Evolutionary conservation across 2,113 vertebrate genomes (phyloP).

Genomic region (Solenodon paradoxus): DNA sequence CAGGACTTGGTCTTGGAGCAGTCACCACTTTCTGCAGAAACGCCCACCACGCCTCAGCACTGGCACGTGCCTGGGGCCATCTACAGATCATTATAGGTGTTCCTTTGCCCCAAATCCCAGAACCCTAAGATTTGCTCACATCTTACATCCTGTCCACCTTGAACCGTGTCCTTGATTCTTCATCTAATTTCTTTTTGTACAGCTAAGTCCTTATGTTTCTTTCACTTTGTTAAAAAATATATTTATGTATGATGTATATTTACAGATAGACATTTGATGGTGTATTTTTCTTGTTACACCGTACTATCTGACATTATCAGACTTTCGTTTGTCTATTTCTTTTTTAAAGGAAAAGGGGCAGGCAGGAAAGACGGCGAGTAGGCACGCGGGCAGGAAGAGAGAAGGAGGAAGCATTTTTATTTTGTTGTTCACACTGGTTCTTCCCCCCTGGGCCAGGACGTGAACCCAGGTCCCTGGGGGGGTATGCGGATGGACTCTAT

Average conservation of each 20-base stretch:
- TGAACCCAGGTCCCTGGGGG: too few species aligned
- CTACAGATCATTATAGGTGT: background rate
- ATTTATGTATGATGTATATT: background rate
- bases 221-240: background rate
- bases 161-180: background rate
- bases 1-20: background rate
- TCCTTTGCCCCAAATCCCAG: background rate
- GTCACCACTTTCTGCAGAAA: background rate
- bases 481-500: too few species aligned
- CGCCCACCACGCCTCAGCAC: fast-evolving
- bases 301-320: too few species aligned
- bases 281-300: background rate
- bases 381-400: too few species aligned
- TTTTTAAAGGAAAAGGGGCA: too few species aligned
- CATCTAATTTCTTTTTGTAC: background rate
- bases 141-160: background rate
- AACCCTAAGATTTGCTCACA: background rate
- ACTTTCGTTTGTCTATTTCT: too few species aligned
- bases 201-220: background rate
- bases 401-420: too few species aligned
- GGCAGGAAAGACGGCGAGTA: too few species aligned
- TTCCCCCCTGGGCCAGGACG: too few species aligned
- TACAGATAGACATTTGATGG: background rate
- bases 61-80: background rate
- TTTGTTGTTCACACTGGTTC: too few species aligned